phyloP scores from a whole-genome alignment of 2,888 invertebrate genomes.

The Sicus ferrugineus region DNA sequence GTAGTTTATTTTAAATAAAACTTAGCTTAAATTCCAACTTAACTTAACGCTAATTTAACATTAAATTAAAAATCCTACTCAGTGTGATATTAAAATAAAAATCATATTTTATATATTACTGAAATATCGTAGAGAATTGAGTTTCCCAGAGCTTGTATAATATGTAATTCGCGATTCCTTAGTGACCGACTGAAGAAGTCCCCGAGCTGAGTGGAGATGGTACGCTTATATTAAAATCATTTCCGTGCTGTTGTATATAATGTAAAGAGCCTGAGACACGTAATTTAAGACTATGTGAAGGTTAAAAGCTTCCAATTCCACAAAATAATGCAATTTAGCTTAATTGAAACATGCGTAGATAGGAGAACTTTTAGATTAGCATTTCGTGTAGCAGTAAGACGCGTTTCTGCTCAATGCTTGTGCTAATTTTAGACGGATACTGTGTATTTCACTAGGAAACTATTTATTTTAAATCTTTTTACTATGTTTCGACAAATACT shows the following conservation, averaged over 20 bases:
- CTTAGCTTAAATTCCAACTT: constrained; percentile 17
- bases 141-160: constrained; percentile 21
- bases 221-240: not conserved
- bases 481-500: constrained; percentile 28
- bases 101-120: constrained; percentile 32
- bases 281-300: constrained; percentile 20
- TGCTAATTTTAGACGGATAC: constrained; percentile 44
- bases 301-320: constrained; percentile 21
- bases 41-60: constrained; percentile 29
- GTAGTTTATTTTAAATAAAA: constrained; percentile 31
- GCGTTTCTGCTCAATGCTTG: constrained; percentile 17
- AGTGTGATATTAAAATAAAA: constrained; percentile 62
- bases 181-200: constrained; percentile 5
- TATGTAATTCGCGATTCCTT: constrained; percentile 20
- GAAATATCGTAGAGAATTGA: constrained; percentile 20
- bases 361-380: constrained; percentile 1
- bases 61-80: constrained; percentile 56
- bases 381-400: constrained; percentile 6
- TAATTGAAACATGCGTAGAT: constrained; percentile 12
- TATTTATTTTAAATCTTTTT: constrained; percentile 35
- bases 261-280: constrained; percentile 24
- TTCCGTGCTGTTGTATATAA: constrained; percentile 33
- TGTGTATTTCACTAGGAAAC: constrained; percentile 33
- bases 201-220: not conserved
- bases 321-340: constrained; percentile 26